Conservation (phyloP, 2,797 vertebrate genomes). For the Chelonia mydas region DNA sequence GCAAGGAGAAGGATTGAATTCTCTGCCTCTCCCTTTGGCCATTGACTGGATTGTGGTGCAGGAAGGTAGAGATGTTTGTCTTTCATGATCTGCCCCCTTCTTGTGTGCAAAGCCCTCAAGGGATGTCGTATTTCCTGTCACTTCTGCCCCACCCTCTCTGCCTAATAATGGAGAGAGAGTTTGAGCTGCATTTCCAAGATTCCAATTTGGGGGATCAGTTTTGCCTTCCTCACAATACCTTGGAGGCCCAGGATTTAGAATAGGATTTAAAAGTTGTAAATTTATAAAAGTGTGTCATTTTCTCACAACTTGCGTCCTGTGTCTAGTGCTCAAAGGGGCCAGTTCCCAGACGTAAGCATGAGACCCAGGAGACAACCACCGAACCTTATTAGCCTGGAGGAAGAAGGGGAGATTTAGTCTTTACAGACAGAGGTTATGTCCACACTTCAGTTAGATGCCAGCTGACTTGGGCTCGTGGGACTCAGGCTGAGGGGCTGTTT, state of each 20-base stretch:
- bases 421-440: not conserved
- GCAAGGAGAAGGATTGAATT: not conserved
- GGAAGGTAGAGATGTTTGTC: not conserved
- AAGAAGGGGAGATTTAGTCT: not conserved
- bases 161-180: rapidly evolving
- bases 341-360: not conserved
- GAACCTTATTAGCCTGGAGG: not conserved
- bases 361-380: not conserved
- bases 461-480: not conserved
- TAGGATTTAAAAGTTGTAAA: not conserved
- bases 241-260: not conserved
- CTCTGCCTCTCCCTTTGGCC: not conserved
- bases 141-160: rapidly evolving
- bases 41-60: rapidly evolving
- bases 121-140: not conserved
- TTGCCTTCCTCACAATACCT: not conserved
- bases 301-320: not conserved
- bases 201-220: not conserved
- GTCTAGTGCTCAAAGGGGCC: not conserved
- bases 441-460: not conserved
- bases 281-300: not conserved
- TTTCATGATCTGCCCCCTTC: not conserved
- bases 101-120: rapidly evolving
- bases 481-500: not conserved
- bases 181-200: rapidly evolving